Conservation (phyloP, 2,797 vertebrate species). For the Enteromius treurensis region DNA sequence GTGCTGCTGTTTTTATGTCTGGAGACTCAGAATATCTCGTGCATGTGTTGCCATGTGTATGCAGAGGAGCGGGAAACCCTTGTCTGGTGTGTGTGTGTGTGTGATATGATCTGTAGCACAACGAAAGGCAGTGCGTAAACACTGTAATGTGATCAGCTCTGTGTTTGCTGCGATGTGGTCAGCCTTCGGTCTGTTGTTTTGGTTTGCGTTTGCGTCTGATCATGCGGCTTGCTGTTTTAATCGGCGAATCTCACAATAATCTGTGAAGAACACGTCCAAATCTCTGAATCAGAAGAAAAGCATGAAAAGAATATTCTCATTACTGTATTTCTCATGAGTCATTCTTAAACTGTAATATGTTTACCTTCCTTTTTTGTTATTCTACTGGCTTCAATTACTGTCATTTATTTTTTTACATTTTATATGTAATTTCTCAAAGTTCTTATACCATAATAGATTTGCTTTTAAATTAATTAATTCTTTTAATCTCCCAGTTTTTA, state of each 20-base stretch:
- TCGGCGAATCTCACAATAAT: neutral
- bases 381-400: neutral
- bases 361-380: neutral
- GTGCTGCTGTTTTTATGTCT: conserved; percentile 43
- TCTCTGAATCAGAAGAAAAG: neutral
- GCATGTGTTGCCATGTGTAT: conserved; percentile 41
- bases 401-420: neutral
- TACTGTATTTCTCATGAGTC: neutral
- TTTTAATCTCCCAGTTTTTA: neutral
- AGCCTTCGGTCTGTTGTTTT: conserved; percentile 25
- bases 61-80: conserved; percentile 53
- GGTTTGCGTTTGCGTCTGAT: conserved; percentile 29
- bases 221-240: neutral
- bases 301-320: neutral
- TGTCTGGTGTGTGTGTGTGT: conserved; percentile 21
- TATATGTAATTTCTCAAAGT: neutral
- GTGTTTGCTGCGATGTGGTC: conserved; percentile 16
- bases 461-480: neutral
- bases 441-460: neutral
- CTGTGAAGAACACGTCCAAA: neutral
- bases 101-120: conserved; percentile 14
- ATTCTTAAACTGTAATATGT: neutral
- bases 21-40: conserved; percentile 43
- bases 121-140: conserved; percentile 8
- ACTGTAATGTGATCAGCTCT: conserved; percentile 17